Evolutionary conservation across 2,888 invertebrate genomes (phyloP).

Genomic region (Philaethria dido): DNA sequence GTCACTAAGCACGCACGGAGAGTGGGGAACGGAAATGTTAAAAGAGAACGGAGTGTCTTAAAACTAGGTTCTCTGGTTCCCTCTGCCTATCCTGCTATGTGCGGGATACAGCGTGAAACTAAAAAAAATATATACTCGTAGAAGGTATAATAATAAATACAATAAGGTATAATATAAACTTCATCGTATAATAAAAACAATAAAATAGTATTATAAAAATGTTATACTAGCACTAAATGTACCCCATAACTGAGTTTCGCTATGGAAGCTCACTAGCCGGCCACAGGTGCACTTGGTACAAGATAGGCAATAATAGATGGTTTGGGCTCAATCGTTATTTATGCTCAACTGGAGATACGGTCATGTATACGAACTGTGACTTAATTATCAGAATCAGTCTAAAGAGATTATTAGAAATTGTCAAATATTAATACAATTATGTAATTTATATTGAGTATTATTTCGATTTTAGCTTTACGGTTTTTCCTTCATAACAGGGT

Average conservation of each 20-base stretch:
- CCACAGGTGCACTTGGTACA: slow-evolving; percentile 29
- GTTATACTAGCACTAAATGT: slow-evolving; percentile 15
- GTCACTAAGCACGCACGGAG: too few relatives aligned
- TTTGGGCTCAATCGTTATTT: slow-evolving; percentile 28
- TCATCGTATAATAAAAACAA: neutral
- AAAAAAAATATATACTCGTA: too few relatives aligned
- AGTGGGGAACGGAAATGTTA: too few relatives aligned
- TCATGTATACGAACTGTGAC: neutral
- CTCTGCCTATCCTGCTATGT: too few relatives aligned
- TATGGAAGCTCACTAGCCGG: slow-evolving; percentile 15
- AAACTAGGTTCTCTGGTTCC: too few relatives aligned
- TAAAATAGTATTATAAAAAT: neutral
- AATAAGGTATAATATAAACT: neutral
- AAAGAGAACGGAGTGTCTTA: too few relatives aligned
- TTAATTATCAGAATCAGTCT: neutral
- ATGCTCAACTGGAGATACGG: slow-evolving; percentile 14
- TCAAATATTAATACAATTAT: neutral
- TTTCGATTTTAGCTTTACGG: too few relatives aligned
- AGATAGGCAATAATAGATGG: slow-evolving; percentile 31
- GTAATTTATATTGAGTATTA: too few relatives aligned
- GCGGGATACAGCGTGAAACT: too few relatives aligned
- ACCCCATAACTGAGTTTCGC: slow-evolving; percentile 21
- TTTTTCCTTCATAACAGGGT: too few relatives aligned
- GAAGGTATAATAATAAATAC: too few relatives aligned
- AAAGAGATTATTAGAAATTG: neutral